Evolutionary conservation across 2,888 invertebrate genomes (phyloP), one percentile per base, ranked within the genome.

Genomic region (Sisyra terminalis): DNA sequence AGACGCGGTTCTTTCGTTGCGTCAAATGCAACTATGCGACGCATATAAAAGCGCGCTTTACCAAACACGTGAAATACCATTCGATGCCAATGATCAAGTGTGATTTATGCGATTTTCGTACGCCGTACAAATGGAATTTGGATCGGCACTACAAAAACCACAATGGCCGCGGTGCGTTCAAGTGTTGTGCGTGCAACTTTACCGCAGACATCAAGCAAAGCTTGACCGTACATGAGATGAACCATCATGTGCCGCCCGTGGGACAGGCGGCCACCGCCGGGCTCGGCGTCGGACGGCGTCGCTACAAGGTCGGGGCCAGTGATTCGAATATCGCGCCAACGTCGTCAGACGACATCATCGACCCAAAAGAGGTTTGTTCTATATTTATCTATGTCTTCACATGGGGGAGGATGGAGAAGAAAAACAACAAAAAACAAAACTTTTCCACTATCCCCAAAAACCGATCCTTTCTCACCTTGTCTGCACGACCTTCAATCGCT

Each of bases 41-140:
- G 2, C 86, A 88, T 61, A 84, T 90, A 55, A 81, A 83, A 56
- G 83, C 87, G 41, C 74, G 89, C 45, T 92, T 78, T 58, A 88
- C 88, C 45, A 92, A 92, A 59, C 92, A 92, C 59, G 86, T 90
- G 40, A 88, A 88, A 57, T 89, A 89, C 60, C 90, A 90, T 61
- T 85, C 87, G 45, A 88, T 87, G 84, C 90, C 84, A 52, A 89
- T 87, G 83, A 89, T 88, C 51, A 89, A 90, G 63, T 94, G 93
- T 61, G 81, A 81, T 45, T 78, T 86, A 60, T 94, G 94, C 63
- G 88, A 90, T 57, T 94, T 93, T 60, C 78, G 85, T 48, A 90
- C 92, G 13, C 88, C 90, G 15, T 86, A 86, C 67, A 81, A 80
- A 61, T 90, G 90, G 83, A 93, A 93, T 64, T 69, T 89, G 62